phyloP scores from a whole-genome alignment of 1,140 invertebrate species.

The Drosophila arawakana region DNA sequence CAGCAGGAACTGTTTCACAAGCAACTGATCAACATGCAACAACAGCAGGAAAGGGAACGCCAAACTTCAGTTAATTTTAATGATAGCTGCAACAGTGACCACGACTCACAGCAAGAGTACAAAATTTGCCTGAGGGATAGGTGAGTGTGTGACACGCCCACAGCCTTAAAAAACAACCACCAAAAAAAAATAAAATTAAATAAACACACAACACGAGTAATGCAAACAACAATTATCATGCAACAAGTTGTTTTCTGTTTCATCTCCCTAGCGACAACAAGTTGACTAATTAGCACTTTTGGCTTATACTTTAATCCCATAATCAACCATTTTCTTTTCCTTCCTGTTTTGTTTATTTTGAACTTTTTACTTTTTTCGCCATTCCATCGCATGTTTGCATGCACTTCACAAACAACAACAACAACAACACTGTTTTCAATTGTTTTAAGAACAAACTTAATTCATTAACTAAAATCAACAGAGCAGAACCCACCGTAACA shows the following conservation, averaged over 20 bases:
- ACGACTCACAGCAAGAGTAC: constrained; percentile 75
- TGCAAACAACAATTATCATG: background rate
- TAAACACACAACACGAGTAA: too few relatives aligned
- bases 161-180: constrained; percentile 8
- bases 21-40: constrained; percentile 67
- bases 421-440: constrained; percentile 3
- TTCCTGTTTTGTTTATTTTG: constrained; percentile 10
- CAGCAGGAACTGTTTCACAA: constrained; percentile 74
- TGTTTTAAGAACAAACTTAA: constrained; percentile 60
- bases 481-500: constrained; percentile 1
- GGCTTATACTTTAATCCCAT: constrained; percentile 19
- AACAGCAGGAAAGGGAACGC: constrained; percentile 58
- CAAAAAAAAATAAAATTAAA: background rate
- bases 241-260: background rate
- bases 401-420: constrained; percentile 35
- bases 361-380: background rate
- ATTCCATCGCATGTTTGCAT: constrained; percentile 59
- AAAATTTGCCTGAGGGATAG: constrained; percentile 83
- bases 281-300: constrained; percentile 19
- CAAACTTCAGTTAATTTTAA: constrained; percentile 55
- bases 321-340: constrained; percentile 8
- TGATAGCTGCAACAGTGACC: constrained; percentile 63
- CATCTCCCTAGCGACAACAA: background rate
- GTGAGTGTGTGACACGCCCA: constrained; percentile 66
- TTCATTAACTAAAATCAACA: constrained; percentile 70